A percentile compares a stretch with the other conserved stretches of the same genome.
Conservation (phyloP, 2,888 invertebrate genomes). For the Synanthedon vespiformis region DNA sequence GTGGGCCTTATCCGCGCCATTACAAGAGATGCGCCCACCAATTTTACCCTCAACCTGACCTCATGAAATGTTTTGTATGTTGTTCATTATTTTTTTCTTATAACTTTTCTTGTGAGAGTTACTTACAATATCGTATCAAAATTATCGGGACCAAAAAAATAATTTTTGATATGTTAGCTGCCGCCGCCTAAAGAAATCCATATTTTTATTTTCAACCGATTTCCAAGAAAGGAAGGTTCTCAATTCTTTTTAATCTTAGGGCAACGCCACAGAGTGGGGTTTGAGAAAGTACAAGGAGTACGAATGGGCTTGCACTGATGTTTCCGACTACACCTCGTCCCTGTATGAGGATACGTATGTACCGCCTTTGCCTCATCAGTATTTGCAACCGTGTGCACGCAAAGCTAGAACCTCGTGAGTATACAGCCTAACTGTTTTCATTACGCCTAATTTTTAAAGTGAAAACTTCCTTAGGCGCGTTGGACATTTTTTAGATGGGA, state of each 20-base stretch:
- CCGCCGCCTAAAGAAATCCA: too few species aligned
- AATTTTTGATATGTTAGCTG: too few species aligned
- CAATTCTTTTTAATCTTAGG: too few species aligned
- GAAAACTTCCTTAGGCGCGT: too few species aligned
- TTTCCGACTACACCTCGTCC: constrained; percentile 46
- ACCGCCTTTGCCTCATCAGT: constrained; percentile 42
- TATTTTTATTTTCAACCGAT: too few species aligned
- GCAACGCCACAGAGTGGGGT: constrained; percentile 61
- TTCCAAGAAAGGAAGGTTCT: too few species aligned
- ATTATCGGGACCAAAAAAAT: too few species aligned
- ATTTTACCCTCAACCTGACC: constrained; percentile 52
- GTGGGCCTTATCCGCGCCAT: constrained; percentile 43
- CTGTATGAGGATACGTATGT: constrained; percentile 49
- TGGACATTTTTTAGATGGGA: too few species aligned
- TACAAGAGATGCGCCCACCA: constrained; percentile 51
- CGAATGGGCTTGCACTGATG: constrained; percentile 60
- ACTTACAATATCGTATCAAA: too few species aligned
- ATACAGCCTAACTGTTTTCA: not conserved
- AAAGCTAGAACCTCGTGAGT: constrained; percentile 46
- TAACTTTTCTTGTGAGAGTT: too few species aligned
- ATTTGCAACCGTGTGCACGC: constrained; percentile 36
- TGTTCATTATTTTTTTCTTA: not conserved
- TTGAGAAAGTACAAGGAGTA: constrained; percentile 39
- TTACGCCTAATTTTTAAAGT: too few species aligned
- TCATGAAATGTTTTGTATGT: constrained; percentile 51